Base-by-base conservation (phyloP, 35 echinoderm and acorn worm genomes). In the Holothuria glaberrima region DNA sequence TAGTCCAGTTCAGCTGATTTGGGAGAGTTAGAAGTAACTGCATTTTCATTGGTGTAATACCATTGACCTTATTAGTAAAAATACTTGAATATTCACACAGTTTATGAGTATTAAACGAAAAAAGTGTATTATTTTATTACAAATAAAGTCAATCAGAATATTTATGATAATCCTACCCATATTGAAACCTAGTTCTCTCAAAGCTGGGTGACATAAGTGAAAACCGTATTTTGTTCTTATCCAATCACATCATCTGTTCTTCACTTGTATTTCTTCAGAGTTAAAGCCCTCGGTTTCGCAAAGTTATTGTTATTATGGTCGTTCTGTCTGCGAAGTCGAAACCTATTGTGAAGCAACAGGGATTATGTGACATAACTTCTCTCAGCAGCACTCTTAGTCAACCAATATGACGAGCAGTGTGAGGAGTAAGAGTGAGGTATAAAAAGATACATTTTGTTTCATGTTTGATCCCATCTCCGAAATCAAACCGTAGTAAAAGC, bases 281-380 rank as follows among this genome's bases (percentile, higher is more conserved):
- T 75, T 75, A 75, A 75, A 75, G 22, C 71, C 71, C 34, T 75
- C 71, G 17, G 71, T 75, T 38, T 75, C 71, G 71, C 71, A 32
- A 75, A 75, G 16, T 75, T 75, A 75, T 75, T 75, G 71, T 75
- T 75, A n/a, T n/a, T n/a, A 38, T 75, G 29, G 33, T 75, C 71
- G 44, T 12, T 34, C 32, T 30, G 33, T 75, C 71, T 29, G 71
- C 71, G 71, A 75, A 75, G 30, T 41, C 33, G 3, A 75, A 22
- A 75, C 44, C 33, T 41, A 41, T 75, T 75, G 71, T 45, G 71
- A 75, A 75, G 31, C 32, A 75, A 32, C 32, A 75, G 71, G 71
- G 71, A 75, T 75, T 75, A 75, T 75, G 71, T 38, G 29, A 75
- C 32, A 75, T 38, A 44, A 75, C 19, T 14, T 54, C 50, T 54